These are phyloP conservation scores for Acanthiza pusilla DNA, from an alignment of 2,797 vertebrate genomes.

Conservation along the genomic window DNA sequence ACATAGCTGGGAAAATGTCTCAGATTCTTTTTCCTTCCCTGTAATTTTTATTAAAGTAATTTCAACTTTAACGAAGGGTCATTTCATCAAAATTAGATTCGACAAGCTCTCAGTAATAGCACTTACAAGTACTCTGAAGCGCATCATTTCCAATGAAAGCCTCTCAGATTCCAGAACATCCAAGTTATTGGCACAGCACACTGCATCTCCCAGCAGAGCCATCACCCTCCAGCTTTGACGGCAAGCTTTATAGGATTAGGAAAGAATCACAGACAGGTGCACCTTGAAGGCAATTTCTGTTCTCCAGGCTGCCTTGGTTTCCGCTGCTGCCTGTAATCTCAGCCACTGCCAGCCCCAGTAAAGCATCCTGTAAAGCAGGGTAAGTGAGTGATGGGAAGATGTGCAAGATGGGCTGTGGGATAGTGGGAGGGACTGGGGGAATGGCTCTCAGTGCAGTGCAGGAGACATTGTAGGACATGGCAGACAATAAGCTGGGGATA, in stretches of 20 bases:
- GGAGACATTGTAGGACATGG: not conserved
- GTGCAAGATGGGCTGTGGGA: not conserved
- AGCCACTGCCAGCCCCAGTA: not conserved
- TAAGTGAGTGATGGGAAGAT: not conserved
- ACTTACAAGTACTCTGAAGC: not conserved
- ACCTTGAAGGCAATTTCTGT: not conserved
- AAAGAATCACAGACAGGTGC: not conserved
- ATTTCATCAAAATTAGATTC: not conserved
- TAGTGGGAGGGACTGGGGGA: not conserved
- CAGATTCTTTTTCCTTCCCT: not conserved
- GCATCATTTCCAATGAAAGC: not conserved
- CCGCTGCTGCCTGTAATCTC: not conserved
- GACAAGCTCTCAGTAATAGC: not conserved
- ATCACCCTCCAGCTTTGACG: fast-evolving
- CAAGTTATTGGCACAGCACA: not conserved
- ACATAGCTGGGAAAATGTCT: not conserved
- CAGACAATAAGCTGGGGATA: not conserved
- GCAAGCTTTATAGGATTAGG: not conserved
- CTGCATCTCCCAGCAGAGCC: not conserved
- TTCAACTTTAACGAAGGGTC: not conserved
- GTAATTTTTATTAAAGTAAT: not conserved
- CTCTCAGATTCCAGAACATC: not conserved
- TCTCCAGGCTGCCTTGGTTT: not conserved
- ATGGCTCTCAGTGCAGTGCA: not conserved
- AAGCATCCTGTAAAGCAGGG: not conserved